Evolutionary conservation across 2,113 vertebrate genomes (phyloP).

Genomic region (Vicugna pacos): DNA sequence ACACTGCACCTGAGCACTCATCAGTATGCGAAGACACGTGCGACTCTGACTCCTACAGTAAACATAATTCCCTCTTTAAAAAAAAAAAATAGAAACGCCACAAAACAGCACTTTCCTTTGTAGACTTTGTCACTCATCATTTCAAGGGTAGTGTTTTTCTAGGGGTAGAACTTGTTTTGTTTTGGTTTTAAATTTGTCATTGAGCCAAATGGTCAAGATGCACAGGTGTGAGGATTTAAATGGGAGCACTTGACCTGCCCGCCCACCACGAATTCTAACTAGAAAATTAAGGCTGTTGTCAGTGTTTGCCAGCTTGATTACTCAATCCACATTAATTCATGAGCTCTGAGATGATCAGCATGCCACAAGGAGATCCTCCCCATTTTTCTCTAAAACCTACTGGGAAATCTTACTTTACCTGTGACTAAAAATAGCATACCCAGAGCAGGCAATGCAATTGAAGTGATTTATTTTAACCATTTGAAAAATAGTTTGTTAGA

Average conservation of each 20-base stretch:
- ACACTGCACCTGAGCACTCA: conserved; percentile 71
- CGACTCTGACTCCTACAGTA: conserved; percentile 41
- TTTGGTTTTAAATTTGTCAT: conserved; percentile 73
- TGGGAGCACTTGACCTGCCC: conserved; percentile 79
- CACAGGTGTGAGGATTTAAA: conserved; percentile 80
- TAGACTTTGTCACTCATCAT: conserved; percentile 66
- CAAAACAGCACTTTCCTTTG: conserved; percentile 62
- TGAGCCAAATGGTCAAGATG: conserved; percentile 70
- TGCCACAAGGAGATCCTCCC: background rate
- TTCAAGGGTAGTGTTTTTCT: conserved; percentile 65
- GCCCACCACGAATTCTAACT: conserved; percentile 75
- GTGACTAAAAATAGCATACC: conserved; percentile 46
- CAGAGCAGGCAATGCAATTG: background rate
- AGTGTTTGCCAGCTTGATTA: conserved; percentile 60
- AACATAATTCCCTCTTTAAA: conserved; percentile 54
- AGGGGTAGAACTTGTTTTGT: conserved; percentile 65
- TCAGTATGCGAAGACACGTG: conserved; percentile 33
- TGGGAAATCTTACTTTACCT: conserved; percentile 46
- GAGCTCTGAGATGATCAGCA: conserved; percentile 54
- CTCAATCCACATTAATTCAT: conserved; percentile 23
- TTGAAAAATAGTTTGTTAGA: conserved; percentile 41
- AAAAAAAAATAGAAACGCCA: conserved; percentile 35
- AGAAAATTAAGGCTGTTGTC: conserved; percentile 51
- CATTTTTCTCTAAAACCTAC: conserved; percentile 44
- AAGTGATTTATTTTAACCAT: conserved; percentile 57